Conservation (phyloP, 2,888 invertebrate genomes). For the Osmoderma eremita region DNA sequence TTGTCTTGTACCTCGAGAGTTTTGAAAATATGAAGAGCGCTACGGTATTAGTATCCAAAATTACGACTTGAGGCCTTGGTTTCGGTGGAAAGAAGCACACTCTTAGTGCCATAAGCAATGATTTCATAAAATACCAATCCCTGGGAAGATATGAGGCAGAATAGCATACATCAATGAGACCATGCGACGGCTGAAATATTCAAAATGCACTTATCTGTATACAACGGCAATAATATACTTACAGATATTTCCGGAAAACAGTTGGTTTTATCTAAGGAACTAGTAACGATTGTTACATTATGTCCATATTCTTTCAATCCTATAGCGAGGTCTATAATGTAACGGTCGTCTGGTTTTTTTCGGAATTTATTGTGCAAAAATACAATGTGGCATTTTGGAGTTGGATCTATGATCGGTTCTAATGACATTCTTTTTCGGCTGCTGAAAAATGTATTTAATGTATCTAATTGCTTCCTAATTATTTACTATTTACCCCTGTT, state of each 20-base stretch:
- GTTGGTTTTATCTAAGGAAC: constrained; percentile 52
- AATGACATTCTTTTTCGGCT: constrained; percentile 23
- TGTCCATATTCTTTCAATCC: constrained; percentile 55
- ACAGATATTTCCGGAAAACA: constrained; percentile 55
- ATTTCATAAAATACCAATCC: constrained; percentile 48
- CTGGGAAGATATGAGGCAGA: constrained; percentile 58
- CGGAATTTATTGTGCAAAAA: constrained; percentile 57
- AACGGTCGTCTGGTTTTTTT: constrained; percentile 55
- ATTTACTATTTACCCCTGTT: constrained; percentile 20
- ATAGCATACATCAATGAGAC: constrained; percentile 51
- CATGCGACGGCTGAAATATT: constrained; percentile 49
- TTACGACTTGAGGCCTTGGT: constrained; percentile 54
- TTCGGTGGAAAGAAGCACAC: constrained; percentile 54
- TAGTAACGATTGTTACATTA: constrained; percentile 56
- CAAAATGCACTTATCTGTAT: background rate
- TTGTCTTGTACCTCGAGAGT: constrained; percentile 54
- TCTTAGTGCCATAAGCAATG: constrained; percentile 55
- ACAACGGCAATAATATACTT: constrained; percentile 44
- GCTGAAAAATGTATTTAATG: constrained; percentile 12
- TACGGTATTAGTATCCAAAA: constrained; percentile 55
- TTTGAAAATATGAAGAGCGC: constrained; percentile 55
- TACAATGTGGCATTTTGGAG: constrained; percentile 50
- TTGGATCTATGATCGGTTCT: constrained; percentile 5
- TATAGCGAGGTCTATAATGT: constrained; percentile 56
- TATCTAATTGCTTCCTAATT: background rate